Evolutionary conservation across 2,113 vertebrate genomes (phyloP), one percentile per base, ranked within the genome.

Genomic region (Oreotrochilus melanogaster): DNA sequence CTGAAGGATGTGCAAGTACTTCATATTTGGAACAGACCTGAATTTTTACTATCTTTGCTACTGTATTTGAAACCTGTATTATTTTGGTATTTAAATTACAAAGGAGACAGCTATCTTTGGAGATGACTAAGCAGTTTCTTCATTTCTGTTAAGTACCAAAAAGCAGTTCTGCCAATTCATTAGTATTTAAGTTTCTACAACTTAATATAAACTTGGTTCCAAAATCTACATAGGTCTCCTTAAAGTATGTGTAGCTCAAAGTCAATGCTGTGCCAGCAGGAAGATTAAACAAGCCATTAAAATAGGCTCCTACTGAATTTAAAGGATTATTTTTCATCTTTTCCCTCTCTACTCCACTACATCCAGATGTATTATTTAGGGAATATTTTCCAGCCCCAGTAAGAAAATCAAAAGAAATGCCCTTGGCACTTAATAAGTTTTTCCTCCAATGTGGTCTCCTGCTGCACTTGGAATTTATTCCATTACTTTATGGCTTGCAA

Each of bases 91-190:
- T 89, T 87, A 66, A 31, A 70, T 83, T 74, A 58, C 73, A 79
- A 75, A 47, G 45, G 25, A 94, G 89, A 78, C 43, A 89, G 94
- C 85, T 93, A 27, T 50, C 62, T 89, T 67, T 86, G 87, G 93
- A 96, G 93, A 97, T 98, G 97, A 98, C 98, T 97, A 98, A 98
- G 97, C 97, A 97, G 90, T 96, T 97, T 90, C 69, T 94, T 45
- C 24, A 84, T 82, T 94, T 96, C 80, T 87, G 73, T 95, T 96
- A 97, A 97, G 93, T 25, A 95, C 91, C 87, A 95, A 92, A 96
- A 97, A 92, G 13, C 23, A 91, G 53, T 64, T 61, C 80, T 97
- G 97, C 95, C 96, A 97, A 94, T 97, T 95, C 97, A 94, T 94
- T 96, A 95, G 96, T 97, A 98, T 97, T 97, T 96, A 96, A 97